Percentiles rank a stretch among this genome's conserved stretches.
phyloP scores from a whole-genome alignment of 2,797 vertebrate species.

The Malurus leucopterus region DNA sequence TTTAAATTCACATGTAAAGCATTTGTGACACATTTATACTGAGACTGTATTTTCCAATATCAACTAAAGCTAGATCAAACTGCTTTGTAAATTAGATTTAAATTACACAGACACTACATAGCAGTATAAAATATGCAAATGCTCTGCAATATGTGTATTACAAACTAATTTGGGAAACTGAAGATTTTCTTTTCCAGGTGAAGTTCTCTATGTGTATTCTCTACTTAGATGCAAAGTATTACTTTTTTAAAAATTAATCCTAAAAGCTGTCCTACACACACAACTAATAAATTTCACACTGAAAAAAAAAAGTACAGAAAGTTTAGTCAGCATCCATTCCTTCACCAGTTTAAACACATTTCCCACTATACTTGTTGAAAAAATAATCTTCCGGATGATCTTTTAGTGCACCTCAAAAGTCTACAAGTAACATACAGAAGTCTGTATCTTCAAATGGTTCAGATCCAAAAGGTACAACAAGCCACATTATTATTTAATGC shows the following conservation, averaged over 20 bases:
- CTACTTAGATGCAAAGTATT: neutral
- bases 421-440: neutral
- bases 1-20: neutral
- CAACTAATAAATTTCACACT: neutral
- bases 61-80: slow-evolving; percentile 6
- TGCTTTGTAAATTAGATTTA: slow-evolving; percentile 13
- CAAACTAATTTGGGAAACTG: neutral
- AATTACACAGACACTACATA: neutral
- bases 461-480: neutral
- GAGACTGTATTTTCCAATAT: neutral
- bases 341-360: neutral
- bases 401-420: neutral
- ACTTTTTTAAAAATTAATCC: neutral
- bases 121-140: neutral
- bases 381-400: neutral
- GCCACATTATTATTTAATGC: neutral
- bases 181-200: neutral
- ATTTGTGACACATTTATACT: neutral
- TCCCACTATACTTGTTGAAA: neutral
- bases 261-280: neutral
- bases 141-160: neutral
- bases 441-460: neutral
- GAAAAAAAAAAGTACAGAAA: neutral
- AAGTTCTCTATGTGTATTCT: neutral
- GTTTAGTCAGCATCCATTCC: neutral